These are phyloP conservation scores for Hylyphantes graminicola DNA, from an alignment of 1,140 invertebrate species.

Conservation along the genomic window DNA sequence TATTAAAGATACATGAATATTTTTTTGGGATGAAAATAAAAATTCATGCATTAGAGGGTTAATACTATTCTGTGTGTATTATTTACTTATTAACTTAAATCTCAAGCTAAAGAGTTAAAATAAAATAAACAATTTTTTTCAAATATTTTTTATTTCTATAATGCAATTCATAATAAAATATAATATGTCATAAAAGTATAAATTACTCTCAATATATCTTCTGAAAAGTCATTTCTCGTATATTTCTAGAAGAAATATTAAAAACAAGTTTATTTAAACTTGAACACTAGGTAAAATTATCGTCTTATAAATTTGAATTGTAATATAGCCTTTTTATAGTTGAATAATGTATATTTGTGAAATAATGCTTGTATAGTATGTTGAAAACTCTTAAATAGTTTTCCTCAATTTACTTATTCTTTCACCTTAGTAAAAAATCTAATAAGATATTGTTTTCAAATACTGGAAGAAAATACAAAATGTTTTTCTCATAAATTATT, in stretches of 20 bases:
- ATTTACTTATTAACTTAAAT: too few relatives aligned
- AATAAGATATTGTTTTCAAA: neutral
- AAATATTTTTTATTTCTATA: constrained; percentile 35
- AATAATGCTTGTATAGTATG: neutral
- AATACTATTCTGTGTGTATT: too few relatives aligned
- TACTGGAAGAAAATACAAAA: too few relatives aligned
- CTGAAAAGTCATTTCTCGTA: constrained; percentile 22
- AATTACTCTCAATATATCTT: constrained; percentile 55
- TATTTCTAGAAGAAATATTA: neutral
- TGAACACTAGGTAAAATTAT: constrained; percentile 1
- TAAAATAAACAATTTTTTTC: constrained; percentile 4
- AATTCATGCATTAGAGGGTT: too few relatives aligned
- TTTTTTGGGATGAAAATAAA: too few relatives aligned
- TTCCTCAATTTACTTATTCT: neutral
- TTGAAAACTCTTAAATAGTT: neutral
- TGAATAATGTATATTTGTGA: constrained; percentile 6
- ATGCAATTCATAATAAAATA: constrained; percentile 44
- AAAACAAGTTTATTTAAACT: constrained; percentile 22
- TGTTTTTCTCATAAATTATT: too few relatives aligned
- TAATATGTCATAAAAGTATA: constrained; percentile 56
- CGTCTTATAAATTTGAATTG: neutral
- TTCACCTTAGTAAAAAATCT: neutral
- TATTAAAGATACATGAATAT: too few relatives aligned
- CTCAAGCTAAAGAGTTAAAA: neutral
- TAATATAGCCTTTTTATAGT: constrained; percentile 2